These are phyloP conservation scores for Meta bourneti DNA, from an alignment of 2,888 invertebrate genomes.

Conservation along the genomic window DNA sequence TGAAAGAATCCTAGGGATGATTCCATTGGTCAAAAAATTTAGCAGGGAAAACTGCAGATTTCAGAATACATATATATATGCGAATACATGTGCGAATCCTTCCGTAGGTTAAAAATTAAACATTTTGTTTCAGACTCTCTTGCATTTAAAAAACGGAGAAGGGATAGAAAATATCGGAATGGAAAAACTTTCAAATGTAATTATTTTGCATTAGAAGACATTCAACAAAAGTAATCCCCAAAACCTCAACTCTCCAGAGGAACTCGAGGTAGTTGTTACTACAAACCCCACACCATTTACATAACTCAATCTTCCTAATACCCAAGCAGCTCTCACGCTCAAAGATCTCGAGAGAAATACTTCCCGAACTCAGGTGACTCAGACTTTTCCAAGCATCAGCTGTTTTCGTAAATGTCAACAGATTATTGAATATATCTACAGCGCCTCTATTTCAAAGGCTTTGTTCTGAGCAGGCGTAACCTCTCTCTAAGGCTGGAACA, in stretches of 20 bases:
- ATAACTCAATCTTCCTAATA: background rate
- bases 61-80: too few species aligned
- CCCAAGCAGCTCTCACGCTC: background rate
- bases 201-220: too few species aligned
- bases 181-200: too few species aligned
- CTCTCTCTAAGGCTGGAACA: background rate
- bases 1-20: too few species aligned
- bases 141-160: too few species aligned
- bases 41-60: too few species aligned
- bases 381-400: background rate
- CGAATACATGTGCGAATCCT: too few species aligned
- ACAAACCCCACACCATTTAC: background rate
- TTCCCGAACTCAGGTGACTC: background rate
- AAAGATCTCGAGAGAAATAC: background rate
- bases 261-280: background rate
- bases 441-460: slow-evolving; percentile 3
- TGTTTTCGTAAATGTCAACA: slow-evolving; percentile 17
- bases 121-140: too few species aligned
- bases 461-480: background rate
- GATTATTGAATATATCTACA: slow-evolving; percentile 9
- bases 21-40: too few species aligned
- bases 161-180: too few species aligned
- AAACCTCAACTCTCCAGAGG: background rate
- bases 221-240: background rate
- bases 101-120: too few species aligned